A percentile compares a stretch with the other conserved stretches of the same genome.
Evolutionary conservation across 2,888 invertebrate genomes (phyloP).

Genomic region (Ochropleura plecta): DNA sequence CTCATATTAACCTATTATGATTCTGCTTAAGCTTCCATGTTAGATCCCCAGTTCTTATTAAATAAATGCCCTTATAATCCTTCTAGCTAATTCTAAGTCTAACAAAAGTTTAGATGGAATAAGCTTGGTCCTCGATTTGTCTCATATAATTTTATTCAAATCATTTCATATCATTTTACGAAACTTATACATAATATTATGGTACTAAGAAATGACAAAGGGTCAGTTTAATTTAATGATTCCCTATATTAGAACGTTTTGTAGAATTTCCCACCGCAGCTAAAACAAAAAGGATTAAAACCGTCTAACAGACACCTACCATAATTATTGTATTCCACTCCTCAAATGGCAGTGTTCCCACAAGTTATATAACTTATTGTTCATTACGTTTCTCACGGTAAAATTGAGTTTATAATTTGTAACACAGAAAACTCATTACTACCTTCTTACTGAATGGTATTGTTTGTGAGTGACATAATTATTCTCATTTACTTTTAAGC

Average conservation of each 20-base stretch:
- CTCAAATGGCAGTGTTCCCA: conserved; percentile 32
- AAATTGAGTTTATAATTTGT: conserved; percentile 3
- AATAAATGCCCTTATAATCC: no score
- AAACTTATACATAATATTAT: not conserved
- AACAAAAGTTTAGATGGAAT: not conserved
- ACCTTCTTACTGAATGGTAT: not conserved
- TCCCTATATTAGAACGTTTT: not conserved
- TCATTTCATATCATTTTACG: not conserved
- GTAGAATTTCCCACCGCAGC: conserved; percentile 27
- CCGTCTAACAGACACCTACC: not conserved
- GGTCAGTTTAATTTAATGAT: not conserved
- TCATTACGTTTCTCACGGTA: conserved; percentile 51
- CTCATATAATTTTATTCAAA: not conserved
- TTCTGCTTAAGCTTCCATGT: no score
- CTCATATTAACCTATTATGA: no score
- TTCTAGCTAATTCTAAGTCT: not conserved
- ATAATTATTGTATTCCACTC: not conserved
- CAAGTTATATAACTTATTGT: conserved; percentile 51
- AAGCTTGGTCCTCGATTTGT: not conserved
- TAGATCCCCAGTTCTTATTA: no score
- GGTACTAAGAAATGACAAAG: not conserved
- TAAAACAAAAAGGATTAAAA: not conserved
- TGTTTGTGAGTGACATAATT: conserved; percentile 8
- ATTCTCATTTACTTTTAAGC: not conserved
- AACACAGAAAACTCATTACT: conserved; percentile 33